Percentiles rank a stretch among this genome's conserved stretches.
phyloP scores from a whole-genome alignment of 2,888 invertebrate species.

The Drosophila basisetae region DNA sequence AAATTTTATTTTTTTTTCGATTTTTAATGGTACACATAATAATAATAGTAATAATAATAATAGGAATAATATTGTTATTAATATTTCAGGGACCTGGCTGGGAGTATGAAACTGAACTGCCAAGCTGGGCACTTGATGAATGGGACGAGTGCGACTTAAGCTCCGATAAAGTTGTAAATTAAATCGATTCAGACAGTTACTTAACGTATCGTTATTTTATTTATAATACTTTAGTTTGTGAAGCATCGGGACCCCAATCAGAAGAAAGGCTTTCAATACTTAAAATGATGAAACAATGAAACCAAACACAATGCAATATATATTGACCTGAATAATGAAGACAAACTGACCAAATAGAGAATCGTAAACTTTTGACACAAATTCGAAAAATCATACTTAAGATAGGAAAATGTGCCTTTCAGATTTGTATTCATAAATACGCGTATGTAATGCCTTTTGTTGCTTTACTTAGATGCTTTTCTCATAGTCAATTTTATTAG shows the following conservation, averaged over 20 bases:
- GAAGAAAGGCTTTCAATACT: conserved; percentile 24
- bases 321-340: conserved; percentile 48
- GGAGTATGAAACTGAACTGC: conserved; percentile 96
- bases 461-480: conserved; percentile 44
- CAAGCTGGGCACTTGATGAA: conserved; percentile 92
- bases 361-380: conserved; percentile 33
- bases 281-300: conserved; percentile 20
- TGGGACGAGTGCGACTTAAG: conserved; percentile 45
- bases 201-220: conserved; percentile 23
- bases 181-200: conserved; percentile 20
- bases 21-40: no score
- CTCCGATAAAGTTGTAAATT: conserved; percentile 50
- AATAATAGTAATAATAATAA: no score
- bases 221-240: conserved; percentile 22
- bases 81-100: conserved; percentile 93
- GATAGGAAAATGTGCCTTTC: conserved; percentile 52
- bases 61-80: background rate
- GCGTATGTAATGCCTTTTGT: conserved; percentile 31
- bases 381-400: conserved; percentile 51
- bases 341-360: conserved; percentile 59
- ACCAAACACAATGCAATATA: conserved; percentile 49
- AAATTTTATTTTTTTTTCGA: no score
- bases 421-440: conserved; percentile 41
- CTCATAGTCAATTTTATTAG: conserved; percentile 52
- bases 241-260: conserved; percentile 26